Conservation (phyloP, 2,888 invertebrate genomes). For the Chelonus formosanus region DNA sequence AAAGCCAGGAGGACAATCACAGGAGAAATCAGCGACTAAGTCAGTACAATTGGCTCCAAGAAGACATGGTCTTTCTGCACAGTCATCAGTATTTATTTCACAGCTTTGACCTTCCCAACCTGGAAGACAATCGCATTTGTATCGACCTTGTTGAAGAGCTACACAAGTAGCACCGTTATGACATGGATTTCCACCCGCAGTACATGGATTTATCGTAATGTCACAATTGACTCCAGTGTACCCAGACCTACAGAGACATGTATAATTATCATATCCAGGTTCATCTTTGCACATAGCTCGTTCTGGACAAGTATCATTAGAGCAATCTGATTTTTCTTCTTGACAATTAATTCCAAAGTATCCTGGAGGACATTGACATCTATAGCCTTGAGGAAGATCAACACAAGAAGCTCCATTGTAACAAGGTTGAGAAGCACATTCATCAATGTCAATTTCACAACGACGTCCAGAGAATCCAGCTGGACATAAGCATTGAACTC, state of each 20-base stretch:
- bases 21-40: constrained; percentile 91
- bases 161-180: constrained; percentile 89
- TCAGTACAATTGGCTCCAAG: constrained; percentile 93
- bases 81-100: constrained; percentile 92
- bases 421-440: constrained; percentile 93
- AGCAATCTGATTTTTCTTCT: constrained; percentile 89
- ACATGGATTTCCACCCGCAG: constrained; percentile 89
- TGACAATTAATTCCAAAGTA: constrained; percentile 95
- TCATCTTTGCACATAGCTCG: constrained; percentile 97
- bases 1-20: constrained; percentile 93
- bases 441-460: constrained; percentile 95
- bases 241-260: constrained; percentile 92
- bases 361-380: constrained; percentile 86
- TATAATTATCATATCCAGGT: constrained; percentile 86
- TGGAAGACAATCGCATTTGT: constrained; percentile 92
- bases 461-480: constrained; percentile 93
- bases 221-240: constrained; percentile 94
- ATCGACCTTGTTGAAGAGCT: constrained; percentile 90
- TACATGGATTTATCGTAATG: constrained; percentile 89
- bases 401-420: constrained; percentile 92
- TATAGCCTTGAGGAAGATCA: constrained; percentile 91
- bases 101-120: constrained; percentile 98
- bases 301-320: constrained; percentile 90
- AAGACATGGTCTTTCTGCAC: constrained; percentile 90
- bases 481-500: constrained; percentile 91